Evolutionary conservation across 2,888 invertebrate species (phyloP), one percentile per base, ranked within the genome.

Genomic region (Encarsia formosa): DNA sequence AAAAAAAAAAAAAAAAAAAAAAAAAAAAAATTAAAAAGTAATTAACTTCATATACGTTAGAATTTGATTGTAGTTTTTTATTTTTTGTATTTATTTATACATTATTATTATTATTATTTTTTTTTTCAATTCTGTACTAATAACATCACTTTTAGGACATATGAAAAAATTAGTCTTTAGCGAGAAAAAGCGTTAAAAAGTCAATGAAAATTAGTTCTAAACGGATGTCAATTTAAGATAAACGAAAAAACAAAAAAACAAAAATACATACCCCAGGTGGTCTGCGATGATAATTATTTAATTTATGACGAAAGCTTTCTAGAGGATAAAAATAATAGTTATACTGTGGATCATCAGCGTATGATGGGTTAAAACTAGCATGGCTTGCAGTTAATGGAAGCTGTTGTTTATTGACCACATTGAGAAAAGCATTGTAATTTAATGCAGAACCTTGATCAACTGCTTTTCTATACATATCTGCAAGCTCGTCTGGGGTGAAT

Each of bases 301-400:
- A 20, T 24, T 57, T 51, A 23, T 51, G 54, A 6, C 39, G 50
- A 18, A 57, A 57, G 3, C 31, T 32, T 1, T 57, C 20, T 2
- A 57, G 49, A 2, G 57, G 57, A 41, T 57, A 57, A 31, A 57
- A 57, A 26, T 54, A 57, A 32, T 57, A 57, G 4, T 53, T 49
- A 20, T 54, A 57, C 9, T 32, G 31, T 1, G 52, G 29, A 2
- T 49, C 52, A 16, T 3, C 39, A 19, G 23, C 31, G 24, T 9
- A 31, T 15, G 23, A 13, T 35, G 23, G 23, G 13, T 4, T 22
- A 3, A 2, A 29, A n/a, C 19, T n/a, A 20, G 9, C 31, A 6
- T 4, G 11, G 16, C 8, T 5, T 19, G 15, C 5, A 20, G 16
- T n/a, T 6, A 50, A 34, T 32, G 41, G 40, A 3, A 49, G 49